Conservation (phyloP, 2,888 invertebrate species). For the Nezara viridula region DNA sequence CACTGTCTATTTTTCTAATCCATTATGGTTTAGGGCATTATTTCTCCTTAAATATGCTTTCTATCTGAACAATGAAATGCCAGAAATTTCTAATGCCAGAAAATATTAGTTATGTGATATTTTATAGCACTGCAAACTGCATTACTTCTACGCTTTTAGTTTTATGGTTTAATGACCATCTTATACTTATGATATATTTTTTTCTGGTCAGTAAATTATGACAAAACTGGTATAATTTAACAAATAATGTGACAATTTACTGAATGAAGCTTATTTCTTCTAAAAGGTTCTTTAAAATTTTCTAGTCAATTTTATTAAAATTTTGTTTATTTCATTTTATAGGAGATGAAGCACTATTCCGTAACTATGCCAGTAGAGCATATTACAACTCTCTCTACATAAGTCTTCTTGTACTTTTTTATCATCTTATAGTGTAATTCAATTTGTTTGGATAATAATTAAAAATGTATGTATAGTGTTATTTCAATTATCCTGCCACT, state of each 20-base stretch:
- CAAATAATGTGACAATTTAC: not conserved
- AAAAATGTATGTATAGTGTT: not conserved
- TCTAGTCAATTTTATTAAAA: not conserved
- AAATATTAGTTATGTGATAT: too few relatives aligned
- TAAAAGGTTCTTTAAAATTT: not conserved
- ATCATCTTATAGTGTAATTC: conserved; percentile 42
- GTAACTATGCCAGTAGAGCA: conserved; percentile 59
- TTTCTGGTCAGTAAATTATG: not conserved
- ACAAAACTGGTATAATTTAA: not conserved
- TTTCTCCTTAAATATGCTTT: too few relatives aligned
- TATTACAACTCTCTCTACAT: conserved; percentile 59
- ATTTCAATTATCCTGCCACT: conserved; percentile 29
- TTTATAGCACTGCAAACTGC: too few relatives aligned
- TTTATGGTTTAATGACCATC: too few relatives aligned
- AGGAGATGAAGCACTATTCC: conserved; percentile 52
- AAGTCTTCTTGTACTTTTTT: conserved; percentile 58
- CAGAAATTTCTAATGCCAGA: too few relatives aligned
- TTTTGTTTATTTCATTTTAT: not conserved
- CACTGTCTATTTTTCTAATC: too few relatives aligned
- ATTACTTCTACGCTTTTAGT: too few relatives aligned
- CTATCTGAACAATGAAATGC: too few relatives aligned
- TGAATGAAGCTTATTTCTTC: not conserved
- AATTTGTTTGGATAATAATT: not conserved
- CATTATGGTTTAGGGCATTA: too few relatives aligned
- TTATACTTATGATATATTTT: not conserved